Percentiles rank a stretch among this genome's conserved stretches.
phyloP scores from a whole-genome alignment of 2,888 invertebrate genomes.

The Hartigia nigra region DNA sequence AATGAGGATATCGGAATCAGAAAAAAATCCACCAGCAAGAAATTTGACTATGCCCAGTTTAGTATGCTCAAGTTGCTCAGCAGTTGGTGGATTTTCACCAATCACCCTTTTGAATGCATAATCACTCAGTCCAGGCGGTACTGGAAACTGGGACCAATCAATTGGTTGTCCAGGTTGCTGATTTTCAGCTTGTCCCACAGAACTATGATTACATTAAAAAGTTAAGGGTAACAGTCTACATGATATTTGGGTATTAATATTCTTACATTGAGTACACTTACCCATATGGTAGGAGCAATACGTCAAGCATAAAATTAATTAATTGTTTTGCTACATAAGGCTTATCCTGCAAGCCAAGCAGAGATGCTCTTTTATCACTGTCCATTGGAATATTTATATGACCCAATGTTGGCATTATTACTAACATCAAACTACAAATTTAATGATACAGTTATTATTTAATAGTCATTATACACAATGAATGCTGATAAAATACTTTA shows the following conservation, averaged over 20 bases:
- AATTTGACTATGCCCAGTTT: conserved; percentile 87
- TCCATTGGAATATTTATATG: conserved; percentile 76
- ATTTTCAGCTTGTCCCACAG: conserved; percentile 66
- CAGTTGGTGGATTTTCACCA: conserved; percentile 76
- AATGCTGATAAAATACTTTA: conserved; percentile 54
- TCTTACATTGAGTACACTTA: conserved; percentile 58
- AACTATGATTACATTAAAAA: conserved; percentile 57
- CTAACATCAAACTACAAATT: conserved; percentile 76
- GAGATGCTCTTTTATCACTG: conserved; percentile 72
- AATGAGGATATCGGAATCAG: conserved; percentile 78
- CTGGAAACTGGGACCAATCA: conserved; percentile 64
- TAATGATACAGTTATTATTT: conserved; percentile 9
- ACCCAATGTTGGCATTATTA: conserved; percentile 83
- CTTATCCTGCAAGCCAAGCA: conserved; percentile 80
- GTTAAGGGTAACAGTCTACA: conserved; percentile 9
- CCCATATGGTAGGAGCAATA: conserved; percentile 88
- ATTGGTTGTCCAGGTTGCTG: conserved; percentile 66
- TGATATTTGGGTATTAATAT: neutral
- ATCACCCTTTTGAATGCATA: conserved; percentile 81
- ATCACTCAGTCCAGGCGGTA: conserved; percentile 83
- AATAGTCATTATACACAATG: conserved; percentile 10
- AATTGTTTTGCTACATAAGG: conserved; percentile 77
- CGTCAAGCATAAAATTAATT: conserved; percentile 82
- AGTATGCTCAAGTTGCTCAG: conserved; percentile 83
- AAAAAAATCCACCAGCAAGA: conserved; percentile 81